Base-by-base conservation (phyloP, 2,113 vertebrate species). In the Dendropsophus ebraccatus region DNA sequence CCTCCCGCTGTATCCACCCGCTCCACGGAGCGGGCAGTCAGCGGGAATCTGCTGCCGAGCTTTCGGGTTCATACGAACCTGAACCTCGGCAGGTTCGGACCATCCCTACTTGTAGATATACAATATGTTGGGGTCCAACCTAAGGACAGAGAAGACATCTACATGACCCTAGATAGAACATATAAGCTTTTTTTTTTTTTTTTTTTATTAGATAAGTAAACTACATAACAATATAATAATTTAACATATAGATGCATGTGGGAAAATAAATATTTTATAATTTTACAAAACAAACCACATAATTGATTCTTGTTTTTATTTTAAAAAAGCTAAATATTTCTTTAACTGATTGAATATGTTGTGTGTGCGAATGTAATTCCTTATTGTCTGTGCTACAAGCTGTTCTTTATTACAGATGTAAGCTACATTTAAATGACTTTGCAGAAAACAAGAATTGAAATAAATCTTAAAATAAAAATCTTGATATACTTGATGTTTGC, bases 351-450 rank as follows among this genome's bases (percentile, higher is more conserved):
- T 65, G 30, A 69, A 35, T 69, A 32, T 69, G 28, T 69, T 69
- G 65, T 32, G 65, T 14, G 35, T 35, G 14, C 19, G 35, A 32
- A 69, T 69, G 28, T 35, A 32, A 69, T 35, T 69, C 6, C 16
- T 16, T 35, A 69, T 35, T 69, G 65, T 35, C 65, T 35, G 16
- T 19, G 28, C 28, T 32, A 16, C 65, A 69, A 67, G 13, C 65
- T 67, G 65, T 67, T 67, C 30, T 67, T 67, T 35, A 67, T 32
- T 67, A 67, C 65, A 67, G 65, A 67, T 67, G 28, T 32, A 67
- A 67, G 65, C 65, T 35, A 67, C 30, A 17, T 67, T 67, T 67
- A 35, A 67, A 67, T 67, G 65, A 67, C 28, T 67, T 67, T 67
- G 65, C 30, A 67, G 30, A 67, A 32, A 12, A 32, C 19, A 2